Evolutionary conservation across 2,113 vertebrate species (phyloP).

Genomic region (Podarcis muralis): DNA sequence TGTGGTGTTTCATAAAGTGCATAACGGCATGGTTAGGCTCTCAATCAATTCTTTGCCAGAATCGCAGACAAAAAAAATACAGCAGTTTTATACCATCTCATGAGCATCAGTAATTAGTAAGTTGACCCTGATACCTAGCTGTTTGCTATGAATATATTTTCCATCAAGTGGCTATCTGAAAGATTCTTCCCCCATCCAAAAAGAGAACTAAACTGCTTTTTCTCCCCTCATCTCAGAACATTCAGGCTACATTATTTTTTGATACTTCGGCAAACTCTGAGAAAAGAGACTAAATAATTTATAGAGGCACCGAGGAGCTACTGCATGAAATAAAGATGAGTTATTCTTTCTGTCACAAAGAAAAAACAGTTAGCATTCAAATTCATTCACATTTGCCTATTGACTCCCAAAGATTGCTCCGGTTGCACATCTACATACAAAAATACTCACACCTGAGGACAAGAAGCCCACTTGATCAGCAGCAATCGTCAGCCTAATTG

Average conservation of each 20-base stretch:
- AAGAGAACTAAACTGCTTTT: background rate
- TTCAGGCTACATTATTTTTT: background rate
- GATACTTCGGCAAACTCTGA: background rate
- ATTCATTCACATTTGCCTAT: constrained; percentile 31
- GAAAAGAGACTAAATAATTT: constrained; percentile 29
- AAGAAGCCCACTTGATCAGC: constrained; percentile 1
- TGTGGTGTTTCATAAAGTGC: background rate
- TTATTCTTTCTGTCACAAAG: constrained; percentile 16
- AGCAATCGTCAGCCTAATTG: background rate
- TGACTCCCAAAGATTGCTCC: constrained; percentile 16
- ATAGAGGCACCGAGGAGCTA: background rate
- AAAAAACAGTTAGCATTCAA: background rate
- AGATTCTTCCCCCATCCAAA: too few relatives aligned
- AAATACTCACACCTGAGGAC: constrained; percentile 19
- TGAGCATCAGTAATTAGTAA: background rate
- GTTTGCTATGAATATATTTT: background rate
- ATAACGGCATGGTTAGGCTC: background rate
- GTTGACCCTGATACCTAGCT: background rate
- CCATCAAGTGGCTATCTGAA: background rate
- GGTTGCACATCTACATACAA: background rate
- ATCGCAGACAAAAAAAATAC: background rate
- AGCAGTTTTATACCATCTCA: background rate
- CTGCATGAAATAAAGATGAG: constrained; percentile 20
- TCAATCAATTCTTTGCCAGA: background rate
- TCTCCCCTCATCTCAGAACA: background rate